Evolutionary conservation across 2,888 invertebrate species (phyloP).

Genomic region (Drosophila atroscutellata): DNA sequence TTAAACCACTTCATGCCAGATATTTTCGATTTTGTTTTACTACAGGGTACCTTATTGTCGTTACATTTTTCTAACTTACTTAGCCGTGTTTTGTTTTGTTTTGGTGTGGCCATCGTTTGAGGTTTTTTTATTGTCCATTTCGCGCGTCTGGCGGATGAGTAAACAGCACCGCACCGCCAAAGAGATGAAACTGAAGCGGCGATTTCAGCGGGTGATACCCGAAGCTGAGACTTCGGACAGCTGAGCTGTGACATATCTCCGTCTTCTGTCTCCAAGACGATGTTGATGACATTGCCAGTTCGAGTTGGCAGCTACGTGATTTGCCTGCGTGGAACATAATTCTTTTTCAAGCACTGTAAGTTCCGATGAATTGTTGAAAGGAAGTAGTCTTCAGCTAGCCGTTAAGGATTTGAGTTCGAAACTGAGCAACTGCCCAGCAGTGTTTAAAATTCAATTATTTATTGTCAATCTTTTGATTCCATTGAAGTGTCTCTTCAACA

Average conservation of each 20-base stretch:
- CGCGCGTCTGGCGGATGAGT: slow-evolving; percentile 69
- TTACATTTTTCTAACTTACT: neutral
- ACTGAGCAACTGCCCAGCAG: neutral
- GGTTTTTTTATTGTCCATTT: slow-evolving; percentile 58
- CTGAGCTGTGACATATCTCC: slow-evolving; percentile 45
- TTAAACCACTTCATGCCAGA: neutral
- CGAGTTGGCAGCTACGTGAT: slow-evolving; percentile 69
- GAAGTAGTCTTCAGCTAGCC: slow-evolving; percentile 2
- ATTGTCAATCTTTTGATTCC: slow-evolving; percentile 1
- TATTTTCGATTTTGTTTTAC: no score
- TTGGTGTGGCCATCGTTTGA: slow-evolving; percentile 61
- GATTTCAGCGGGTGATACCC: slow-evolving; percentile 73
- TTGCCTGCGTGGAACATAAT: slow-evolving; percentile 60
- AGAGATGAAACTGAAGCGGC: slow-evolving; percentile 72
- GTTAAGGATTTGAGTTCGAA: slow-evolving; percentile 42
- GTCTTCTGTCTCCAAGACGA: slow-evolving; percentile 28
- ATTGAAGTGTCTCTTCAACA: slow-evolving; percentile 5
- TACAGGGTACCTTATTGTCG: slow-evolving; percentile 24
- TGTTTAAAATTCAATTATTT: neutral
- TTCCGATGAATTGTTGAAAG: slow-evolving; percentile 53
- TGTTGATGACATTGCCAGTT: slow-evolving; percentile 56
- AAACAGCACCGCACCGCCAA: slow-evolving; percentile 68
- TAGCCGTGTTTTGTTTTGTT: slow-evolving; percentile 42
- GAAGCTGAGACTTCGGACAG: slow-evolving; percentile 36
- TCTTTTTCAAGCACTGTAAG: slow-evolving; percentile 45